Conservation (phyloP, 2,113 vertebrate genomes). For the Malurus alboscapulatus region DNA sequence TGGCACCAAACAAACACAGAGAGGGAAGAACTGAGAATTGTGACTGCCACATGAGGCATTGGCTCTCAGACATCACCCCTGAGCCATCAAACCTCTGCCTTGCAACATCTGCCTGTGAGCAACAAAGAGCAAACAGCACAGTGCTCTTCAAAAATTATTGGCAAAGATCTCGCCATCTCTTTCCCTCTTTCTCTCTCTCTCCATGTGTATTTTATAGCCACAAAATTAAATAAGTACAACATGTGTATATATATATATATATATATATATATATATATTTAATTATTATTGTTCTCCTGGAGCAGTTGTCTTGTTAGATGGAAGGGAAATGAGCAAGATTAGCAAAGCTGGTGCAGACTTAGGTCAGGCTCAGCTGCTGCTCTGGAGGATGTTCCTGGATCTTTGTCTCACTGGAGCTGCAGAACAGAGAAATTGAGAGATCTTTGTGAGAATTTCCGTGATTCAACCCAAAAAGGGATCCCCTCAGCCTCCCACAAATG, state of each 20-base stretch:
- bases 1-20: rapidly evolving
- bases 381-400: neutral
- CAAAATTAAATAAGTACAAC: neutral
- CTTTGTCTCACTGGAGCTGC: neutral
- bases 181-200: no score
- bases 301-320: neutral
- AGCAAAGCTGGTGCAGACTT: neutral
- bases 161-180: neutral
- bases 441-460: neutral
- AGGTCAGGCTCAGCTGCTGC: neutral
- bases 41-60: rapidly evolving
- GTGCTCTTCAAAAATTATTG: neutral
- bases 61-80: neutral
- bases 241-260: no score
- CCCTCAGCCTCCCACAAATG: rapidly evolving
- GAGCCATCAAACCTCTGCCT: neutral
- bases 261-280: no score
- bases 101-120: neutral
- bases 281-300: neutral
- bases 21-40: neutral
- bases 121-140: neutral
- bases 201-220: neutral
- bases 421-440: neutral
- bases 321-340: neutral
- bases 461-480: neutral